phyloP scores from a whole-genome alignment of 2,797 vertebrate genomes.

The Hirundo rustica region DNA sequence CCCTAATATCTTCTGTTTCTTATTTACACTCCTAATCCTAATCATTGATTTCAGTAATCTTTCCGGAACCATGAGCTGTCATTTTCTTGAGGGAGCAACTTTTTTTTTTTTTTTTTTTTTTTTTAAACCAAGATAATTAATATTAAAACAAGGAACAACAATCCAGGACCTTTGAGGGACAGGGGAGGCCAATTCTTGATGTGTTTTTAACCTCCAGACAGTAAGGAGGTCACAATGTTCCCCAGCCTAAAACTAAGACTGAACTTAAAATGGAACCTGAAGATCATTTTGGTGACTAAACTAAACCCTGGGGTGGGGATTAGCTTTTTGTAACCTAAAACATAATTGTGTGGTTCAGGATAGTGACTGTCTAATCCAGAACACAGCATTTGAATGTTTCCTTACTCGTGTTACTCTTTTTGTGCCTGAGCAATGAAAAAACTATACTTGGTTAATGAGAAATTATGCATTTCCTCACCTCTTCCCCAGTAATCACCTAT shows the following conservation, averaged over 20 bases:
- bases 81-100: conserved; percentile 53
- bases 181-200: background rate
- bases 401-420: background rate
- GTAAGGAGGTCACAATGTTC: background rate
- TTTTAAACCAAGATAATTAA: conserved; percentile 58
- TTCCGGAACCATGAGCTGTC: conserved; percentile 59
- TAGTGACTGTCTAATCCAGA: background rate
- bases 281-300: background rate
- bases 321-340: background rate
- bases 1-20: conserved; percentile 57
- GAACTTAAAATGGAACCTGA: background rate
- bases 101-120: background rate
- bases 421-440: background rate
- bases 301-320: background rate
- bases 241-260: background rate
- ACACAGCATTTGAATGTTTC: background rate
- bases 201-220: background rate
- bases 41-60: conserved; percentile 75
- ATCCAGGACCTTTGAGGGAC: background rate
- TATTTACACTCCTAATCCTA: conserved; percentile 75
- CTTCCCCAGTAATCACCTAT: background rate
- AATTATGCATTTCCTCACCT: background rate
- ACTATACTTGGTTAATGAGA: background rate
- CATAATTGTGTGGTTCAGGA: background rate
- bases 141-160: conserved; percentile 61